Percentiles rank a stretch among this genome's conserved stretches.
These are phyloP conservation scores for Torymus texanus DNA, from an alignment of 2,888 invertebrate genomes.

Conservation along the genomic window DNA sequence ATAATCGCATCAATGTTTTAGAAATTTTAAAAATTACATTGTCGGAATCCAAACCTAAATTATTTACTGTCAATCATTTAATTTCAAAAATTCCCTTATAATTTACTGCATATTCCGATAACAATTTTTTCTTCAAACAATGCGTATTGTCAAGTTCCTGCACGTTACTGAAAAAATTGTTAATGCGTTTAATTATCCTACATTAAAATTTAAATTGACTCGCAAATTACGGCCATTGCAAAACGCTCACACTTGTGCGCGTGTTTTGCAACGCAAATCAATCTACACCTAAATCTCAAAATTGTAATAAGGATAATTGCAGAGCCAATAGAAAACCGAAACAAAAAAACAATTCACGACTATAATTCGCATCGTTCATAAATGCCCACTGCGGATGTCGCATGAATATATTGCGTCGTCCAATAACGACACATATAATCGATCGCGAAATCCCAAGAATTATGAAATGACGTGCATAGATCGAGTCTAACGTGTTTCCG, in stretches of 20 bases:
- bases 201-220: background rate
- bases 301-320: slow-evolving; percentile 2
- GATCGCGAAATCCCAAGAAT: slow-evolving; percentile 16
- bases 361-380: too few species aligned
- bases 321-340: background rate
- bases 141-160: too few species aligned
- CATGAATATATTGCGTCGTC: background rate
- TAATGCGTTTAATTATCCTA: too few species aligned
- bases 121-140: too few species aligned
- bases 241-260: background rate
- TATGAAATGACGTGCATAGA: background rate
- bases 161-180: background rate
- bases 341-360: background rate
- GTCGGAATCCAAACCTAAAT: too few species aligned
- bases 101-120: too few species aligned
- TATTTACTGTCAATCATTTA: too few species aligned
- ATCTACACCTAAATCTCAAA: background rate
- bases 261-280: slow-evolving; percentile 3
- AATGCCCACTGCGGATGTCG: too few species aligned
- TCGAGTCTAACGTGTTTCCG: background rate
- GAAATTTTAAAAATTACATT: too few species aligned
- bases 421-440: slow-evolving; percentile 13
- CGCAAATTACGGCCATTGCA: background rate
- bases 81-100: too few species aligned
- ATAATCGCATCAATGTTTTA: too few species aligned